These are phyloP conservation scores for Saccostrea echinata DNA, from an alignment of 1,140 invertebrate genomes.

Conservation along the genomic window DNA sequence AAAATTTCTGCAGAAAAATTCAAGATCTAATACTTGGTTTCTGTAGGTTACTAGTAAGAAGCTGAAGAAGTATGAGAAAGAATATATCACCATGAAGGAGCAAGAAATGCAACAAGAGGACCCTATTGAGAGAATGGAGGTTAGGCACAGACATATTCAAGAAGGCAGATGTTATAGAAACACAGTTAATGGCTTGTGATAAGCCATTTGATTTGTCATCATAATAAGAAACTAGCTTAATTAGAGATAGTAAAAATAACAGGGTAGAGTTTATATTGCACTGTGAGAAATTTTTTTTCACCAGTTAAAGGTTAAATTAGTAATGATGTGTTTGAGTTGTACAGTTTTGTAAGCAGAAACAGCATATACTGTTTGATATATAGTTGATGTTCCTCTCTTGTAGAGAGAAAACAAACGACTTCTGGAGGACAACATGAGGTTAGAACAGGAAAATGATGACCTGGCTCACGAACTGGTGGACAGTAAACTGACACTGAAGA, in stretches of 20 bases:
- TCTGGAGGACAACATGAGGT: conserved; percentile 80
- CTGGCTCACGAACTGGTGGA: conserved; percentile 85
- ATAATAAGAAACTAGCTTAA: too few relatives aligned
- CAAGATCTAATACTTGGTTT: too few relatives aligned
- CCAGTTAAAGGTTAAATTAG: neutral
- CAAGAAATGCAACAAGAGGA: conserved; percentile 82
- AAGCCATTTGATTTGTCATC: too few relatives aligned
- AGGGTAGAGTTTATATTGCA: too few relatives aligned
- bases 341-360: neutral
- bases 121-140: conserved; percentile 83
- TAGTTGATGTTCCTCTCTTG: neutral
- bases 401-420: conserved; percentile 83
- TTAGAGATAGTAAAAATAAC: too few relatives aligned
- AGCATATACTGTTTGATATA: neutral
- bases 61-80: conserved; percentile 96
- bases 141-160: conserved; percentile 57
- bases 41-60: conserved; percentile 85
- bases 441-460: conserved; percentile 86
- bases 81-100: conserved; percentile 91
- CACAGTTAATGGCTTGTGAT: too few relatives aligned
- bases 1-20: too few relatives aligned
- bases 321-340: neutral
- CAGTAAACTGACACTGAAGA: conserved; percentile 82
- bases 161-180: neutral
- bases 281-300: too few relatives aligned